These are phyloP conservation scores for Caenorhabditis drosophilae DNA, from an alignment of 2,888 invertebrate genomes.

Conservation along the genomic window DNA sequence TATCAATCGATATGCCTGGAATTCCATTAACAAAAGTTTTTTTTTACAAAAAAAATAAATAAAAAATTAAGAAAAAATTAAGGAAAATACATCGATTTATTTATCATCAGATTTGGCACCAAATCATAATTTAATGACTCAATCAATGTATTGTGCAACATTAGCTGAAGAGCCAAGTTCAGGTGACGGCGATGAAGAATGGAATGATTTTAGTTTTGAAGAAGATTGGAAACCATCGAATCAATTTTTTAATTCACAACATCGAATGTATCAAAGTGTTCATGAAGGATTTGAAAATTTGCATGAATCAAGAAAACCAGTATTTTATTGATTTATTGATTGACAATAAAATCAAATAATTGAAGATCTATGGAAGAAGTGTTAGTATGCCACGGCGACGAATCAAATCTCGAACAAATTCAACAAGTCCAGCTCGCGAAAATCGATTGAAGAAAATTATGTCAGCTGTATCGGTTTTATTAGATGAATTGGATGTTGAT, in stretches of 20 bases:
- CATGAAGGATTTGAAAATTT: slow-evolving; percentile 43
- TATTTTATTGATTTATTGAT: background rate
- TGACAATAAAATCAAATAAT: background rate
- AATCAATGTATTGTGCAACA: slow-evolving; percentile 28
- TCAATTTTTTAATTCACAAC: no score
- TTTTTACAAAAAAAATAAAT: background rate
- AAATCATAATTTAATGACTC: slow-evolving; percentile 21
- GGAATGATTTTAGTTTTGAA: slow-evolving; percentile 39
- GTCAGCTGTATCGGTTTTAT: slow-evolving; percentile 54
- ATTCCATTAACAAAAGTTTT: slow-evolving; percentile 21
- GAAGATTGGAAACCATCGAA: no score
- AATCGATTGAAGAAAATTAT: slow-evolving; percentile 56
- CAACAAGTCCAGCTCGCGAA: slow-evolving; percentile 52
- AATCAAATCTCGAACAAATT: slow-evolving; percentile 27
- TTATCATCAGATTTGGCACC: background rate
- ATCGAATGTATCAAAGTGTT: slow-evolving; percentile 26
- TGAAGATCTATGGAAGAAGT: slow-evolving; percentile 25
- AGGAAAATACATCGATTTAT: slow-evolving; percentile 18
- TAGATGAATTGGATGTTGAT: slow-evolving; percentile 60
- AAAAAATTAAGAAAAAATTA: background rate
- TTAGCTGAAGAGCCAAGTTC: slow-evolving; percentile 25
- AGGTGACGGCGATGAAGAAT: slow-evolving; percentile 30
- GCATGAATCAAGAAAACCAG: slow-evolving; percentile 22
- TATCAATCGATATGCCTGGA: slow-evolving; percentile 22
- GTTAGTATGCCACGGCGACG: slow-evolving; percentile 41